A percentile compares a stretch with the other conserved stretches of the same genome.
Evolutionary conservation across 2,113 vertebrate genomes (phyloP).

Genomic region (Trinectes maculatus): DNA sequence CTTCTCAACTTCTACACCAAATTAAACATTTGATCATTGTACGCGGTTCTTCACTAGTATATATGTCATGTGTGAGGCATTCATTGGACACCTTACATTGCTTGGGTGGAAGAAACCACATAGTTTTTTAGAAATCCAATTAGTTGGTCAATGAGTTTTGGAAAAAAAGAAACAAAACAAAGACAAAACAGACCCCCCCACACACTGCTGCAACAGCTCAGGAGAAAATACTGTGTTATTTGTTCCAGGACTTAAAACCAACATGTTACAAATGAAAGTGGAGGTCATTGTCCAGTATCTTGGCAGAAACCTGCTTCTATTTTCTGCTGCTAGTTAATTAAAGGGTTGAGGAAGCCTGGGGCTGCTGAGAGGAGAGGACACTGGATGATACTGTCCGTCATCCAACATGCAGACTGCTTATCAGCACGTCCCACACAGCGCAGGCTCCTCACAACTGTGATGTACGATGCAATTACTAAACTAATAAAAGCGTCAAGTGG

Average conservation of each 20-base stretch:
- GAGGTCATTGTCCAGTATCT: constrained; percentile 1
- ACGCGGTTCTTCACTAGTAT: too few relatives aligned
- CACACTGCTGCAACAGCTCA: background rate
- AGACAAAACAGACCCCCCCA: too few relatives aligned
- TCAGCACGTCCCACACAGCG: constrained; percentile 73
- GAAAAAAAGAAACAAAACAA: too few relatives aligned
- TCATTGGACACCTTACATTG: background rate
- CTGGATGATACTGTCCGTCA: constrained; percentile 71
- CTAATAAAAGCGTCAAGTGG: constrained; percentile 78
- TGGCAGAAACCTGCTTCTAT: constrained; percentile 40
- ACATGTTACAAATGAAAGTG: constrained; percentile 17
- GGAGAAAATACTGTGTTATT: background rate
- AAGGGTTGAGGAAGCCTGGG: constrained; percentile 37
- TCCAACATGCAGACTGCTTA: constrained; percentile 69
- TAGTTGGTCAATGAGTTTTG: background rate
- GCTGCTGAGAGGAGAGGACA: constrained; percentile 27
- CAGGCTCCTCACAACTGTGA: constrained; percentile 73
- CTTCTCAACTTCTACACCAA: too few relatives aligned
- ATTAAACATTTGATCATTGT: too few relatives aligned
- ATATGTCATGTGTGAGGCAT: too few relatives aligned
- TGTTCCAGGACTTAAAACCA: constrained; percentile 17
- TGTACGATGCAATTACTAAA: constrained; percentile 82
- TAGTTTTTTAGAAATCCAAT: background rate
- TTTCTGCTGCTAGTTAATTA: constrained; percentile 68
- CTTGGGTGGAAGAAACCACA: background rate